Evolutionary conservation across 2,113 vertebrate genomes (phyloP).

Genomic region (Galemys pyrenaicus): DNA sequence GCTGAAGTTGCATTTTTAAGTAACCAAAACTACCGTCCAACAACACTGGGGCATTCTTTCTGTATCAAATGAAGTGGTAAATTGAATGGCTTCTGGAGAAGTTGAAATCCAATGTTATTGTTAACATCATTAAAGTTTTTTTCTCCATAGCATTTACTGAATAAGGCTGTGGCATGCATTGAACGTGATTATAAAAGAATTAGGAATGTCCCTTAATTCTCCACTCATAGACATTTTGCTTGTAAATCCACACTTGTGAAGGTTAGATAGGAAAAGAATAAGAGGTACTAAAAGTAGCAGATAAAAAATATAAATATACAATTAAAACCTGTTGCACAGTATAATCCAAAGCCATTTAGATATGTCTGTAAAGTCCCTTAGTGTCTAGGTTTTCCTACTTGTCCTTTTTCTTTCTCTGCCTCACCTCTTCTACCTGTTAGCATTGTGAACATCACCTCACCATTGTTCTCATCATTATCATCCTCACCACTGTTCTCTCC

Average conservation of each 20-base stretch:
- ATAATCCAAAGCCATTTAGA: background rate
- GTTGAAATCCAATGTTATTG: background rate
- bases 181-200: background rate
- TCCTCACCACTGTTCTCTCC: background rate
- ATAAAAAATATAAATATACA: background rate
- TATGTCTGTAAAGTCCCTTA: background rate
- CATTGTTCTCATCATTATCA: too few species aligned
- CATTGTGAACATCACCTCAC: background rate
- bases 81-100: constrained; percentile 39
- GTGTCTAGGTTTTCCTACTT: background rate
- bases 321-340: background rate
- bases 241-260: constrained; percentile 8
- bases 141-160: background rate
- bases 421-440: background rate
- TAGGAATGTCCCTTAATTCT: background rate
- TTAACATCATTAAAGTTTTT: constrained; percentile 6
- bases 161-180: background rate
- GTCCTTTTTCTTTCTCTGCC: background rate
- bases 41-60: background rate
- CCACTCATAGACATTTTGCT: background rate
- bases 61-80: background rate
- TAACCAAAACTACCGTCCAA: background rate
- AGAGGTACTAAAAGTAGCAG: background rate
- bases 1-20: constrained; percentile 31
- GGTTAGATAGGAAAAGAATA: too few species aligned